Evolutionary conservation across 2,888 invertebrate genomes (phyloP), one percentile per base, ranked within the genome.

Genomic region (Morpho achilles): DNA sequence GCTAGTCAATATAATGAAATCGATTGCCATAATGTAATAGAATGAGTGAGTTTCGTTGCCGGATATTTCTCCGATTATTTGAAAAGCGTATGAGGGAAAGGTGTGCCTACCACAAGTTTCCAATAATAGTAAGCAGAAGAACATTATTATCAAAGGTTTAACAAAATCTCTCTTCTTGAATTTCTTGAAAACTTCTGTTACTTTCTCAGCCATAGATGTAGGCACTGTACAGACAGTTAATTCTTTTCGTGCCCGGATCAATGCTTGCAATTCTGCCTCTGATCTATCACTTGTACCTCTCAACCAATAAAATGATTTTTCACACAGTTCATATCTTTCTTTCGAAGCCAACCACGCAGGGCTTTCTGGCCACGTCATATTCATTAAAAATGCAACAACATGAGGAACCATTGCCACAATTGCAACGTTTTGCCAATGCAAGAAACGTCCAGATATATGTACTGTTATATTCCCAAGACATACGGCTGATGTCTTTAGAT

Each of bases 261-360:
- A 22, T 43, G 77, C 75, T 16, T 72, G 64, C 0, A 85, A 58
- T 65, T 80, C 80, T 41, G 54, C 62, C 7, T 47, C 57, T 0
- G 76, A 67, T 9, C 67, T 60, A 8, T 67, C 61, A 32, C 62
- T 57, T 7, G 70, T 67, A 32, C 92, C 93, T 60, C 93, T 77
- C 50, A 92, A 82, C 72, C 74, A 80, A 4, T 53, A 53, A 52
- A 71, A 77, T 0, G 77, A 67, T 50, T 67, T 63, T 10, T 71
- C 64, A 53, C 76, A 78, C 8, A 78, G 76, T 3, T 64, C 65
- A 60, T 69, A 76, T 39, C 67, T 68, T 3, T 77, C 79, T 58
- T 69, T 76, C 62, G 75, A 60, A 0, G 77, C 81, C 7, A 75
- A 66, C 56, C 62, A 74, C 0, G 73, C 68, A 1, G 80, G 81